Percentiles rank a stretch among this genome's conserved stretches.
Conservation (phyloP, 2,888 invertebrate genomes). For the Phaonia tiefii region DNA sequence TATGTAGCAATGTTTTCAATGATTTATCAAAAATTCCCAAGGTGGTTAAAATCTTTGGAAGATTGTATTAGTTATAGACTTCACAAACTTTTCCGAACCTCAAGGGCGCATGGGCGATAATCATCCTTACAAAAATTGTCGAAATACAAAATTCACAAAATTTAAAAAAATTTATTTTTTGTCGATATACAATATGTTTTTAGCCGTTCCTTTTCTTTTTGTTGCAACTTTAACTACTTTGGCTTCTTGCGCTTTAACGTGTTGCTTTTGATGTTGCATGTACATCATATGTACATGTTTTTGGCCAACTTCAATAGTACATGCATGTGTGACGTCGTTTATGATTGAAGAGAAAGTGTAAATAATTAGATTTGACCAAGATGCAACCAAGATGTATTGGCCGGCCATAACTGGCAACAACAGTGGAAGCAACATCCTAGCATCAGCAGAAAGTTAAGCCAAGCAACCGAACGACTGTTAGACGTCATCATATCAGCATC, state of each 20-base stretch:
- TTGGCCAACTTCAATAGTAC: background rate
- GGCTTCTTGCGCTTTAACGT: background rate
- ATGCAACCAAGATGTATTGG: constrained; percentile 48
- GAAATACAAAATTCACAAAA: no score
- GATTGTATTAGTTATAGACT: no score
- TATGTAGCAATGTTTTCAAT: no score
- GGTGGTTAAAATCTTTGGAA: no score
- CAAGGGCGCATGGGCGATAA: no score
- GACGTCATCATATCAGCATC: no score
- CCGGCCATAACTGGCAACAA: background rate
- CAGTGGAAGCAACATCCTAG: background rate
- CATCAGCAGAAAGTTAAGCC: background rate
- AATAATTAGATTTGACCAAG: constrained; percentile 68
- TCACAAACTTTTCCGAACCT: no score
- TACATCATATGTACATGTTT: background rate
- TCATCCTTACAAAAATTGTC: no score
- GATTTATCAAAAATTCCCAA: no score
- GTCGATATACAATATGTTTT: background rate
- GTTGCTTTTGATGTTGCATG: background rate
- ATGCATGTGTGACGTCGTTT: constrained; percentile 4
- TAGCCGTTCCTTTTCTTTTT: background rate
- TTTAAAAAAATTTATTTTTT: no score
- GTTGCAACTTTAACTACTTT: background rate
- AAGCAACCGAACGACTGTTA: no score
- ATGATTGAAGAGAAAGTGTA: constrained; percentile 66